Evolutionary conservation across 1,140 invertebrate species (phyloP), one percentile per base, ranked within the genome.

Genomic region (Calycopis cecrops): DNA sequence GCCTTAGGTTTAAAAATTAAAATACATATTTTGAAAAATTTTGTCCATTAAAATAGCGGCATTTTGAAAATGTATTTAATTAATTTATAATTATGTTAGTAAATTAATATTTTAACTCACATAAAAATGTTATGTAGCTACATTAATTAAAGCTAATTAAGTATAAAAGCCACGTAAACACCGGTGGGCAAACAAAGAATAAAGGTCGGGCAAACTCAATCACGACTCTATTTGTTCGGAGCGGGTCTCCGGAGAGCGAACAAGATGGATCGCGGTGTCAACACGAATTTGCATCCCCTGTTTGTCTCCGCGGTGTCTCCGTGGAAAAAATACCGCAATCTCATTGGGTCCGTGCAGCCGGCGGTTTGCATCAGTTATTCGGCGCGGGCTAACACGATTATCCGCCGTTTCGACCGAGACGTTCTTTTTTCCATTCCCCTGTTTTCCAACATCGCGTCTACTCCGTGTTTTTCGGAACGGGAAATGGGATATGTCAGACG

Each of bases 201-300:
- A 83, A 80, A 73, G 57, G 63, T 56, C 55, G 53, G 62, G 66
- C 62, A 65, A 66, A 76, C 76, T 81, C 79, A 79, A 83, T 84
- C 83, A 79, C 73, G 69, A 65, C 60, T 66, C 77, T 84, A 82
- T 85, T 84, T 83, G 76, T 76, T 79, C 75, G 69, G 64, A 73
- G 67, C 70, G 54, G 73, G 76, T 83, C 79, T 84, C 79, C 59
- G 80, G 80, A 80, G 78, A 70, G 52, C 77, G 78, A 80, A 84
- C 78, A 85, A 86, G 83, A 86, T 80, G 76, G 83, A 86, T 86
- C 75, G 83, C 67, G 71, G 80, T 83, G 80, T 86, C 83, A 84
- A 86, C 83, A 86, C 71, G 75, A 84, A 86, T 86, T 84, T 86
- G 83, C 83, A 86, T 86, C 79, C 77, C 71, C 81, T 86, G 80